These are phyloP conservation scores for Ursus arctos DNA, from an alignment of 2,113 vertebrate genomes.

Conservation along the genomic window DNA sequence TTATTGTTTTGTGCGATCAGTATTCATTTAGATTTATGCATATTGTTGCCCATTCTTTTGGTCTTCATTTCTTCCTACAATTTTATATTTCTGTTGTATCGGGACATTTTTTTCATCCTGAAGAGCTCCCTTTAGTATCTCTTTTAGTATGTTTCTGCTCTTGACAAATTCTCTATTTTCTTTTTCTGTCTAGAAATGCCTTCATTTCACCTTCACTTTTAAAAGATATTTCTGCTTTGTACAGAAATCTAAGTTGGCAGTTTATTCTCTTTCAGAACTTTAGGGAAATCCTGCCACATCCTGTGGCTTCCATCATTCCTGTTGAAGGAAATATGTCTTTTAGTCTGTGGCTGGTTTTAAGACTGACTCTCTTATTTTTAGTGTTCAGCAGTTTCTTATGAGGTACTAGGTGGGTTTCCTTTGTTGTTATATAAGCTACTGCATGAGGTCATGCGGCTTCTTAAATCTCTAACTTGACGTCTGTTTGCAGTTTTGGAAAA, in stretches of 20 bases:
- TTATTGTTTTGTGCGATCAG: not conserved
- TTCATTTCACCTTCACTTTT: slow-evolving; percentile 48
- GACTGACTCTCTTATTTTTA: not conserved
- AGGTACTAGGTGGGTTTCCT: not conserved
- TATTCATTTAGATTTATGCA: not conserved
- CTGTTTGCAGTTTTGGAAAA: not conserved
- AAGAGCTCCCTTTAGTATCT: slow-evolving; percentile 6
- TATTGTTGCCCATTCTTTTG: not conserved
- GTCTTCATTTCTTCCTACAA: not conserved
- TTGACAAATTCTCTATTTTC: not conserved
- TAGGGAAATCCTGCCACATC: not conserved
- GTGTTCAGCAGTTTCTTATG: not conserved
- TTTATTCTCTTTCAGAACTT: not conserved
- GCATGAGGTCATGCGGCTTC: not conserved
- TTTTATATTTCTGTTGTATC: not conserved
- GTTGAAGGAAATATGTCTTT: slow-evolving; percentile 22
- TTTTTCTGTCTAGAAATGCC: slow-evolving; percentile 25
- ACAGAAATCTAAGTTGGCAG: slow-evolving; percentile 16
- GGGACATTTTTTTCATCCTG: not conserved
- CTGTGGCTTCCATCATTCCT: not conserved
- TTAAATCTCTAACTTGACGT: not conserved
- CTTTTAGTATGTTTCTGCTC: not conserved
- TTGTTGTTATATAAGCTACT: not conserved
- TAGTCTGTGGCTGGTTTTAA: not conserved
- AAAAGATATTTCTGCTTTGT: slow-evolving; percentile 34